Evolutionary conservation across 2,113 vertebrate species (phyloP).

Genomic region (Mobula birostris): DNA sequence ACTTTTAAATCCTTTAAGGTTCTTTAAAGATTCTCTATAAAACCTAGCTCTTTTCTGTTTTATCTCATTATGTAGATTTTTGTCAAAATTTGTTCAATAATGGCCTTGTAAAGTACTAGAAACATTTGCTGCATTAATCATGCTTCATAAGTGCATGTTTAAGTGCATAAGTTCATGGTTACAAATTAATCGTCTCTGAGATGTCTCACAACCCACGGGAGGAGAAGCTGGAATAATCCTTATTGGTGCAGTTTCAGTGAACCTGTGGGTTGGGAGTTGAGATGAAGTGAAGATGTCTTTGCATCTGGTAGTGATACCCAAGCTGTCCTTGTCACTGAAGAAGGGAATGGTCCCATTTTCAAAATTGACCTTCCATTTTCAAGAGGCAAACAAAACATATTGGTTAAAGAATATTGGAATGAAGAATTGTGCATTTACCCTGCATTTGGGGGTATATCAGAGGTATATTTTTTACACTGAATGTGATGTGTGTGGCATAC

Average conservation of each 20-base stretch:
- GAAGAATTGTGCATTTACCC: neutral
- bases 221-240: neutral
- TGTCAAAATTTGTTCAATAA: too few relatives aligned
- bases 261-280: neutral
- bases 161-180: too few relatives aligned
- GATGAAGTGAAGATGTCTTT: neutral
- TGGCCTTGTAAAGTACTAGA: too few relatives aligned
- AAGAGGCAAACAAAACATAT: neutral
- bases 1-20: too few relatives aligned
- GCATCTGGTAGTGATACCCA: neutral
- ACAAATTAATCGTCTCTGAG: neutral
- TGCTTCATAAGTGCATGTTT: too few relatives aligned
- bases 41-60: too few relatives aligned
- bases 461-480: too few relatives aligned
- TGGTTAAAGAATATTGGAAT: neutral
- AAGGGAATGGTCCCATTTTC: neutral
- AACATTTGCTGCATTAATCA: too few relatives aligned
- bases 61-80: too few relatives aligned
- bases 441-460: too few relatives aligned
- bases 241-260: neutral
- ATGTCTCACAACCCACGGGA: neutral
- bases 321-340: neutral
- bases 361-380: neutral
- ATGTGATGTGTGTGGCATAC: too few relatives aligned
- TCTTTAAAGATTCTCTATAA: too few relatives aligned